A percentile compares a stretch with the other conserved stretches of the same genome.
Evolutionary conservation across 2,113 vertebrate genomes (phyloP).

Genomic region (Perca flavescens): DNA sequence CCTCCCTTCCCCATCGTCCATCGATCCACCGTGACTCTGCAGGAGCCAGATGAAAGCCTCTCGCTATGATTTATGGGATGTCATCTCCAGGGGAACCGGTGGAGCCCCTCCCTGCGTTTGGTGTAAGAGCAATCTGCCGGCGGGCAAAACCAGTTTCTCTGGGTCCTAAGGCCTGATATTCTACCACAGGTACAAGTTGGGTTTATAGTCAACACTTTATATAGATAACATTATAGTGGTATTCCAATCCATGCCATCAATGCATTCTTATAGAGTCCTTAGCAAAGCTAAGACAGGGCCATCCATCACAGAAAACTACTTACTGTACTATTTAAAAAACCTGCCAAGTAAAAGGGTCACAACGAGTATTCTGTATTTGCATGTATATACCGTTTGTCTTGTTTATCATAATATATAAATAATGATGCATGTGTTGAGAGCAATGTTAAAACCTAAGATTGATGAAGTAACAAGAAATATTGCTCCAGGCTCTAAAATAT

Average conservation of each 20-base stretch:
- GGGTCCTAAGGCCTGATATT: slow-evolving; percentile 30
- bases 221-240: not conserved
- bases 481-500: not conserved
- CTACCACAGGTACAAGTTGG: not conserved
- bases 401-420: not conserved
- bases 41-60: slow-evolving; percentile 75
- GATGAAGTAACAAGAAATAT: not conserved
- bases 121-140: slow-evolving; percentile 23
- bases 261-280: slow-evolving; percentile 1
- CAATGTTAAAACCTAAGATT: not conserved
- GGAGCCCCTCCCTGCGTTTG: slow-evolving; percentile 25
- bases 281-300: not conserved
- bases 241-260: not conserved
- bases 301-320: not conserved
- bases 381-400: not conserved
- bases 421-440: not conserved
- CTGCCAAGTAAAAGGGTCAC: not conserved
- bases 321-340: not conserved
- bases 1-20: slow-evolving; percentile 47
- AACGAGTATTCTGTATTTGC: not conserved
- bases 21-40: slow-evolving; percentile 74
- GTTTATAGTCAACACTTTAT: slow-evolving; percentile 1
- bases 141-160: slow-evolving; percentile 36
- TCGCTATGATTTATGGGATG: slow-evolving; percentile 78
- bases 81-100: slow-evolving; percentile 55